Percentiles rank a stretch among this genome's conserved stretches.
Evolutionary conservation across 2,797 vertebrate genomes (phyloP).

Genomic region (Avahi laniger): DNA sequence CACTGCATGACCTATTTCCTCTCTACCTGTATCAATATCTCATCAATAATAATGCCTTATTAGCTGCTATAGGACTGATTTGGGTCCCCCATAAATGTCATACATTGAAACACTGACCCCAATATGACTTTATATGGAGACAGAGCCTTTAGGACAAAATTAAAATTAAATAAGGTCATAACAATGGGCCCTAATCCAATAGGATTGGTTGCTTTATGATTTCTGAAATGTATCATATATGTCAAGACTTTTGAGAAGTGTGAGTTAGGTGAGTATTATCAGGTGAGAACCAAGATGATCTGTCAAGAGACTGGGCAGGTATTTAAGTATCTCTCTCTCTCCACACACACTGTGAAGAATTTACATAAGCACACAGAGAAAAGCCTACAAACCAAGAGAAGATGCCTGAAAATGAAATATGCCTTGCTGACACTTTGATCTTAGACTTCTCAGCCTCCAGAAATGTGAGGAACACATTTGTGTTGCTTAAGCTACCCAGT

Average conservation of each 20-base stretch:
- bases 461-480: neutral
- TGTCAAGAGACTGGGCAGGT: neutral
- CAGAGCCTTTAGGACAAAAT: neutral
- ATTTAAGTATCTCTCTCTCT: neutral
- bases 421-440: neutral
- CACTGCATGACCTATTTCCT: neutral
- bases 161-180: neutral
- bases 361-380: neutral
- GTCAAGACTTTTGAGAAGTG: neutral
- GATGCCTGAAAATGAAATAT: neutral
- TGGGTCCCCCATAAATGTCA: neutral
- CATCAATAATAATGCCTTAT: neutral
- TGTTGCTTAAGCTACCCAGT: neutral
- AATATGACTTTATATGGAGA: neutral
- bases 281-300: neutral
- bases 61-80: neutral
- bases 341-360: neutral
- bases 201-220: neutral
- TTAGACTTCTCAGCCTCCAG: neutral
- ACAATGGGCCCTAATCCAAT: neutral
- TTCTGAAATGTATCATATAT: neutral
- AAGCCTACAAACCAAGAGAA: neutral
- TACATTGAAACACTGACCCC: neutral
- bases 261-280: neutral
- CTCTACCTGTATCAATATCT: neutral